phyloP scores from a whole-genome alignment of 2,797 vertebrate genomes.

The Alectoris magna region DNA sequence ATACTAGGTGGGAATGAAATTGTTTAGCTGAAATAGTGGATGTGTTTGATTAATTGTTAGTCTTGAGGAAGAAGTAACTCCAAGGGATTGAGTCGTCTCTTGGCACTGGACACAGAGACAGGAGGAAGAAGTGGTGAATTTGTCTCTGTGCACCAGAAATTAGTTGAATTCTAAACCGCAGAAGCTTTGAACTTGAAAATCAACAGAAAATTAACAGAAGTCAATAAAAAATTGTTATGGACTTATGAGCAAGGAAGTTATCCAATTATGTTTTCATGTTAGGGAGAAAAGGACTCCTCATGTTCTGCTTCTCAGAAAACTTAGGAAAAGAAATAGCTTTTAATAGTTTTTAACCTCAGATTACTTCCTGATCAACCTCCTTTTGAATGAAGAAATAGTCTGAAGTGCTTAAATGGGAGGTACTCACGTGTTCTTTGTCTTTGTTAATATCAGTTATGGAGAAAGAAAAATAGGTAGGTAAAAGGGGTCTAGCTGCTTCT shows the following conservation, averaged over 20 bases:
- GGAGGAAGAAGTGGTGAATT: background rate
- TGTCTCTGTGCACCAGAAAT: background rate
- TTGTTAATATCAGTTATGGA: background rate
- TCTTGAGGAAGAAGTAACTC: background rate
- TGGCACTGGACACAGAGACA: background rate
- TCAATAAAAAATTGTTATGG: background rate
- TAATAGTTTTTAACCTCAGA: background rate
- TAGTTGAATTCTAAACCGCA: background rate
- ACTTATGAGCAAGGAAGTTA: background rate
- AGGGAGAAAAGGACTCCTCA: background rate
- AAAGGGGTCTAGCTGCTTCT: rapidly evolving
- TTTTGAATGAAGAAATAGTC: background rate
- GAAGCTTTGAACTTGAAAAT: background rate
- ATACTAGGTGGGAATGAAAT: background rate
- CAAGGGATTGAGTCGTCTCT: background rate
- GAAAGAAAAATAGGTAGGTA: background rate
- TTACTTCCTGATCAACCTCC: background rate
- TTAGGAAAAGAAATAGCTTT: background rate
- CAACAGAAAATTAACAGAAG: background rate
- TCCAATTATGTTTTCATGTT: background rate
- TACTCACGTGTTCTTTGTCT: background rate
- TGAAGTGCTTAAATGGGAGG: background rate
- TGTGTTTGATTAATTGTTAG: background rate
- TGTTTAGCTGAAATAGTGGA: background rate
- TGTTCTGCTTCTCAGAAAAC: background rate